phyloP scores from a whole-genome alignment of 37 sponge, comb jelly and placozoan species.

The Hormiphora californensis region DNA sequence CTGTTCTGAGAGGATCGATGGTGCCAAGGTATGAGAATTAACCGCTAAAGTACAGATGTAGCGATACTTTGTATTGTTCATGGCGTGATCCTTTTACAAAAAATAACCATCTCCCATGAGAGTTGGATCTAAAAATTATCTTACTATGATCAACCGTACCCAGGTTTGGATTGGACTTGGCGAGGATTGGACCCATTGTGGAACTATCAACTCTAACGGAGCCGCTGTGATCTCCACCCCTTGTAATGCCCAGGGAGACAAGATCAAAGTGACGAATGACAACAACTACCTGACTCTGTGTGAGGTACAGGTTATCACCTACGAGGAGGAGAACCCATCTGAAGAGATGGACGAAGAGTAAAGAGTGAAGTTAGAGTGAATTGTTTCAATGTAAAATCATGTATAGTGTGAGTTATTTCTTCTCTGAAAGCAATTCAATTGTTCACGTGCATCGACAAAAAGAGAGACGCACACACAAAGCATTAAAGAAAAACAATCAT shows the following conservation, averaged over 20 bases:
- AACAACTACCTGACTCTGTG: slow-evolving; percentile 2
- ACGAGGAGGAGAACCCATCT: neutral
- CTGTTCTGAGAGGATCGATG: neutral
- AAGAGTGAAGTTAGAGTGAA: too few species aligned
- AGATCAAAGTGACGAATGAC: neutral
- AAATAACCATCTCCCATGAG: neutral
- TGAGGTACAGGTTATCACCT: neutral
- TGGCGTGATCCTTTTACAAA: neutral
- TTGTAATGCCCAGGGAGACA: neutral
- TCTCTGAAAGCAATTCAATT: too few species aligned
- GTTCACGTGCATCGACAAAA: too few species aligned
- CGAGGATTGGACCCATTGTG: neutral
- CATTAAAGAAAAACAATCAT: too few species aligned
- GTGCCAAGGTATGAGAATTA: neutral
- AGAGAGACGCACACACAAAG: too few species aligned
- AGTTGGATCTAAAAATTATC: too few species aligned
- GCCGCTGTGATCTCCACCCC: neutral
- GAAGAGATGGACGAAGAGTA: slow-evolving; percentile 17
- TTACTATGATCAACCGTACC: neutral
- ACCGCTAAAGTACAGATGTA: neutral
- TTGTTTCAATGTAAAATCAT: too few species aligned
- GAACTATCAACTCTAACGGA: neutral
- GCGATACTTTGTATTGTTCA: neutral
- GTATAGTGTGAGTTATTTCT: too few species aligned
- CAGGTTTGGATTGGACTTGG: neutral